Percentiles rank a stretch among this genome's conserved stretches.
Conservation (phyloP, 1,140 invertebrate genomes). For the Lepidostoma basale region DNA sequence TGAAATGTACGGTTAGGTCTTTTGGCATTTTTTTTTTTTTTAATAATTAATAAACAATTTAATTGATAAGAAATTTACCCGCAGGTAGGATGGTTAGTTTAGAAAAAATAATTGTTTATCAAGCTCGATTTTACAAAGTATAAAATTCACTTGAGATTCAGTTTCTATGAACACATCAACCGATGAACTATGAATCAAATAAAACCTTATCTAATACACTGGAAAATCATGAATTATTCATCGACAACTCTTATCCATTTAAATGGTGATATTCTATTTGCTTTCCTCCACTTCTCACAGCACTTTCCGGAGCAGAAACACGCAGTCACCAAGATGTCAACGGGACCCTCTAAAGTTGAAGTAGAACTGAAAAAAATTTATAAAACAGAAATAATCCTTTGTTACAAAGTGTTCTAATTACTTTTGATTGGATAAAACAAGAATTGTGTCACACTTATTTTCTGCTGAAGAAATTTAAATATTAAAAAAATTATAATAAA, state of each 20-base stretch:
- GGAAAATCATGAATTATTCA: neutral
- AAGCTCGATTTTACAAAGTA: neutral
- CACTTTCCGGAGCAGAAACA: conserved; percentile 40
- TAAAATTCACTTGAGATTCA: neutral
- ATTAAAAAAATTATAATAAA: too few species aligned
- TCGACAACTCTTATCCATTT: conserved; percentile 18
- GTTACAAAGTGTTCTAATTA: too few species aligned
- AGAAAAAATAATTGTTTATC: neutral
- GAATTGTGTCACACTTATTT: neutral
- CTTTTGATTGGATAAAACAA: neutral
- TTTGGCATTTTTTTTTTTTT: too few species aligned
- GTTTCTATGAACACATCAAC: neutral
- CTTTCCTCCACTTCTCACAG: conserved; percentile 29
- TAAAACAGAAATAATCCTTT: too few species aligned
- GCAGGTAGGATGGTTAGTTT: neutral
- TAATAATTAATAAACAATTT: too few species aligned
- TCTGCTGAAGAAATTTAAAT: too few species aligned
- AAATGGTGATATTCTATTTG: conserved; percentile 28
- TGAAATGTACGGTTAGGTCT: too few species aligned
- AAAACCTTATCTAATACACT: neutral
- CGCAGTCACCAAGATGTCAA: conserved; percentile 30
- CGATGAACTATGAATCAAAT: neutral
- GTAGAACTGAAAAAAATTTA: conserved; percentile 17
- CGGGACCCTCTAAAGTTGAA: neutral
- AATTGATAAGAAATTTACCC: neutral